phyloP scores from a whole-genome alignment of 2,113 vertebrate species.

The Cranoglanis bouderius region DNA sequence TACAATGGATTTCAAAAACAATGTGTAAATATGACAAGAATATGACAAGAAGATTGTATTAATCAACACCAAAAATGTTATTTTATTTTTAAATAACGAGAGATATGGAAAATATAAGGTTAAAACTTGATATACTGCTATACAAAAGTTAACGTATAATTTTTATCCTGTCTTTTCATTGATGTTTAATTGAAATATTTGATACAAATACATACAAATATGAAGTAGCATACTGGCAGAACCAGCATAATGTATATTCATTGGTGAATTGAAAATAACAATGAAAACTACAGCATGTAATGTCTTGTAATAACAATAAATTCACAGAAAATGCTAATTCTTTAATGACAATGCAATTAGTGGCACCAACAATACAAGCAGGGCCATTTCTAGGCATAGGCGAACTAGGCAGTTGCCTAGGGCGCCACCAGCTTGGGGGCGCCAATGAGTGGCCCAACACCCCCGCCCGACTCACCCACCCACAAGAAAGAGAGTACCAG shows the following conservation, averaged over 20 bases:
- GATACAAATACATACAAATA: background rate
- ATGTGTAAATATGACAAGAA: constrained; percentile 44
- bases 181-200: constrained; percentile 12
- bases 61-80: background rate
- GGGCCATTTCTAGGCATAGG: too few species aligned
- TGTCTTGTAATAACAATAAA: background rate
- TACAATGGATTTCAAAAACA: constrained; percentile 54
- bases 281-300: background rate
- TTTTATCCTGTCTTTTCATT: constrained; percentile 32
- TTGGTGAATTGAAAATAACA: background rate
- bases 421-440: too few species aligned
- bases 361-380: background rate
- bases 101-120: background rate
- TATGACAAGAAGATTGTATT: constrained; percentile 33
- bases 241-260: background rate
- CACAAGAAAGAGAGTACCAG: too few species aligned
- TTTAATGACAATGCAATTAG: background rate
- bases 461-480: too few species aligned
- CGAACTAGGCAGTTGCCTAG: too few species aligned
- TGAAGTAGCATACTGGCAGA: background rate
- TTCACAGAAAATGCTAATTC: background rate
- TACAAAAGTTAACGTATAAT: too few species aligned
- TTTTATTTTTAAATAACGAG: background rate
- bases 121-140: background rate
- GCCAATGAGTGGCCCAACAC: too few species aligned